These are phyloP conservation scores for Ellobium chinense DNA, from an alignment of 2,888 invertebrate species.

Conservation along the genomic window DNA sequence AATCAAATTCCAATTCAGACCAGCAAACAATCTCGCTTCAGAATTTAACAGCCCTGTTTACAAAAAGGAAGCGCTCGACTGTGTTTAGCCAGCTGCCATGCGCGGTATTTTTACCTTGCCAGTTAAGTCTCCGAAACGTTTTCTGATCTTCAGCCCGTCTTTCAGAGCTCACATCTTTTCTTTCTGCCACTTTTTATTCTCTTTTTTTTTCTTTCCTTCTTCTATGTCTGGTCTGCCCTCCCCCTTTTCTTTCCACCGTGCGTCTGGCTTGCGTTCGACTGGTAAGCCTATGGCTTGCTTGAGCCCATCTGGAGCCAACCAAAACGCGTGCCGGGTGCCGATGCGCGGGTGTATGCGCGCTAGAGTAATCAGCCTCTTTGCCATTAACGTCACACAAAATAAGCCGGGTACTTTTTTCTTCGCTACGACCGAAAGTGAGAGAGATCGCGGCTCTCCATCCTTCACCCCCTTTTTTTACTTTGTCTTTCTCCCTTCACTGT, in stretches of 20 bases:
- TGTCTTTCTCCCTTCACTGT: neutral
- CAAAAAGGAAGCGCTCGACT: neutral
- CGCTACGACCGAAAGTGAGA: no score
- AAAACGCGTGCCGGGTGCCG: neutral
- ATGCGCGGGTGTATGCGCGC: neutral
- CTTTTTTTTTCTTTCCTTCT: neutral
- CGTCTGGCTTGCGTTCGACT: no score
- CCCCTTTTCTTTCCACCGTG: neutral
- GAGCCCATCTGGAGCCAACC: neutral
- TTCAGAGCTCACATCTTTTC: neutral
- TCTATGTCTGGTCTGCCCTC: neutral
- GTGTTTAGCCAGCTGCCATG: neutral
- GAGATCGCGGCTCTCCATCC: no score
- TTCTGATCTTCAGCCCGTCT: neutral
- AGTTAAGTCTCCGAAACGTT: no score
- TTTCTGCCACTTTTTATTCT: neutral
- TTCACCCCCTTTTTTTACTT: neutral
- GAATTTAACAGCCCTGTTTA: no score
- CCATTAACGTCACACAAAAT: slow-evolving; percentile 8
- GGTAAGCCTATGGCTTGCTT: neutral
- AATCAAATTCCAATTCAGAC: neutral
- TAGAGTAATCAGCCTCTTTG: slow-evolving; percentile 8
- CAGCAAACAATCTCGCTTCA: no score
- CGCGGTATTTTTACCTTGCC: no score
- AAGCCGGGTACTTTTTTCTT: no score